phyloP scores from a whole-genome alignment of 2,113 vertebrate species.

The Actenoides lindsayi region DNA sequence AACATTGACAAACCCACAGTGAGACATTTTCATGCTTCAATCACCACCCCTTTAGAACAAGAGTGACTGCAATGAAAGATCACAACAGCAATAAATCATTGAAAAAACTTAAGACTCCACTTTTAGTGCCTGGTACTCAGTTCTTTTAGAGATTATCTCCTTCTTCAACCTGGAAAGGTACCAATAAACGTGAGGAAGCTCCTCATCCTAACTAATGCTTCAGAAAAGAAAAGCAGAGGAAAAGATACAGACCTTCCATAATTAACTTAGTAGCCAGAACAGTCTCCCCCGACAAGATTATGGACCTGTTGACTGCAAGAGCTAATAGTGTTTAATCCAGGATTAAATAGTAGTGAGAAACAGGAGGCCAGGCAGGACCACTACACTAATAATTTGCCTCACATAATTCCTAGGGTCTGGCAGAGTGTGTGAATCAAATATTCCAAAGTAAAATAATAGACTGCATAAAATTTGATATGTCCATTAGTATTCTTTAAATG shows the following conservation, averaged over 20 bases:
- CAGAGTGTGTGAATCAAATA: background rate
- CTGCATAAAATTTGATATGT: background rate
- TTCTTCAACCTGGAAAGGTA: conserved; percentile 25
- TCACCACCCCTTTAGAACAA: background rate
- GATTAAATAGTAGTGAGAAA: conserved; percentile 48
- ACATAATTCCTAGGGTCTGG: background rate
- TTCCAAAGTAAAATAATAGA: background rate
- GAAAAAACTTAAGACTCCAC: background rate
- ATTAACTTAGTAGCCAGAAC: conserved; percentile 55
- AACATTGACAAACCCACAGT: background rate
- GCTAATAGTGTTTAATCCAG: conserved; percentile 51
- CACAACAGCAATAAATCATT: background rate
- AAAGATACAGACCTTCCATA: conserved; percentile 53
- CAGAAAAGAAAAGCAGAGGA: conserved; percentile 59
- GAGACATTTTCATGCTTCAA: background rate
- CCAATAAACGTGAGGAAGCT: conserved; percentile 55
- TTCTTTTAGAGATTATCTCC: conserved; percentile 24
- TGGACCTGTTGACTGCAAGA: conserved; percentile 36
- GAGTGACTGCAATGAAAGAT: background rate
- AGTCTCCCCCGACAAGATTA: conserved; percentile 44
- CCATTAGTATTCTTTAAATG: background rate
- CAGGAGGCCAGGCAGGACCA: background rate
- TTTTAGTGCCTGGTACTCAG: background rate
- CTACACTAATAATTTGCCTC: background rate
- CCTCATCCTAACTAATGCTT: conserved; percentile 60